Base-by-base conservation (phyloP, 2,888 invertebrate genomes). In the Acronicta alni region DNA sequence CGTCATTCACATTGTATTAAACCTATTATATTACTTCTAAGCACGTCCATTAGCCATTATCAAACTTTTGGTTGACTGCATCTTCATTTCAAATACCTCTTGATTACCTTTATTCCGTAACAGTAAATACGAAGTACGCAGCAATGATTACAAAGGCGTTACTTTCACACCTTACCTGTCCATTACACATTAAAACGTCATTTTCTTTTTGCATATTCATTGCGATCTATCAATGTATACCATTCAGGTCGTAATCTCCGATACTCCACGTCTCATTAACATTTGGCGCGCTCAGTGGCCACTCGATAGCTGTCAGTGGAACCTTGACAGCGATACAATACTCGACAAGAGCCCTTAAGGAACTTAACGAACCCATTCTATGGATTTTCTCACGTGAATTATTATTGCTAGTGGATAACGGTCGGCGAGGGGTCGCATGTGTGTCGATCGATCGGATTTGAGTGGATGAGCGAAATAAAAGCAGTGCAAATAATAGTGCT, bases 311-410 rank as follows among this genome's bases (percentile, higher is more conserved):
- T 81, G 87, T 87, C 86, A 85, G 82, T 67, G 75, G 79, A 80
- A 80, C 81, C 74, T 85, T 86, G 90, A 91, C 90, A 86, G 82
- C 85, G 76, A 84, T 86, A 91, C 90, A 91, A 92, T 87, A 81
- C 79, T 61, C 75, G 73, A 79, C 75, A 80, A 92, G 92, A 74
- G 90, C 91, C 77, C 92, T 93, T 77, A 71, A 86, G 85, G 74
- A 86, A 88, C 89, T 91, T 93, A 94, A 94, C 93, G 93, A 94
- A 91, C 84, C 89, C 82, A 93, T 93, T 93, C 91, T 91, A 87
- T 90, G 82, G 86, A 85, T 84, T 89, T 91, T 93, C 93, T 91
- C 92, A 91, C 88, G 93, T 91, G 90, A 91, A 91, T 86, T 83
- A 85, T 85, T 87, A 75, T 65, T 72, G 72, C 64, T 68, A 63